Conservation (phyloP, 2,113 vertebrate species). For the Epinephelus moara region DNA sequence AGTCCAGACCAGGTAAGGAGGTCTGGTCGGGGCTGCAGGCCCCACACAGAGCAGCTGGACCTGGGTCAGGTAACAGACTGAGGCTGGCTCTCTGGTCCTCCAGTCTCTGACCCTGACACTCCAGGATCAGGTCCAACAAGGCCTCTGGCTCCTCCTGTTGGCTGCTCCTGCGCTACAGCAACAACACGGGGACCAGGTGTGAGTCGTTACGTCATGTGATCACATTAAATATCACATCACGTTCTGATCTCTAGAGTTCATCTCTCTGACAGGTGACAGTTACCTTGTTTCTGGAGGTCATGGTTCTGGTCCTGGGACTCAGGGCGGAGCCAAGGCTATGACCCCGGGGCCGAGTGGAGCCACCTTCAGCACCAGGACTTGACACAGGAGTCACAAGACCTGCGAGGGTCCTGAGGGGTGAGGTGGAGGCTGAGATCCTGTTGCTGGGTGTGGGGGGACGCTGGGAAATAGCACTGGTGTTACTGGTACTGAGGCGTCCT, state of each 20-base stretch:
- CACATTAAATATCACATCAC: too few species aligned
- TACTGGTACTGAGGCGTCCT: constrained; percentile 6
- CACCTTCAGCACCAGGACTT: constrained; percentile 13
- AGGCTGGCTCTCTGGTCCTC: constrained; percentile 70
- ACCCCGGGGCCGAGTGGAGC: constrained; percentile 15
- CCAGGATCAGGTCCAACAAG: constrained; percentile 67
- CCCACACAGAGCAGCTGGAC: constrained; percentile 44
- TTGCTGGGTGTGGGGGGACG: neutral
- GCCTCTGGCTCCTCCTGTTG: constrained; percentile 61
- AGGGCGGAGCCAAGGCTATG: constrained; percentile 43
- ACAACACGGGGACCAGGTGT: neutral
- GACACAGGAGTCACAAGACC: constrained; percentile 2
- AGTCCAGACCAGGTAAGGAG: constrained; percentile 37
- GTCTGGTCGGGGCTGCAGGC: constrained; percentile 46
- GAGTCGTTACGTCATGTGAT: too few species aligned
- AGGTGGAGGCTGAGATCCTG: constrained; percentile 37
- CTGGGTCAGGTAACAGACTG: constrained; percentile 58
- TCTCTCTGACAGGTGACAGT: neutral
- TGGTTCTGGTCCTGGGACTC: constrained; percentile 29
- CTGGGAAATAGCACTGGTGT: too few species aligned
- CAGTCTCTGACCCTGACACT: constrained; percentile 67
- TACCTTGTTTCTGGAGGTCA: constrained; percentile 39
- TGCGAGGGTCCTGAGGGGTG: constrained; percentile 11
- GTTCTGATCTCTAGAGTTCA: too few species aligned
- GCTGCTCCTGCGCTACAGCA: constrained; percentile 34